These are phyloP conservation scores for Gymnarchus niloticus DNA, from an alignment of 2,113 vertebrate genomes.

Conservation along the genomic window DNA sequence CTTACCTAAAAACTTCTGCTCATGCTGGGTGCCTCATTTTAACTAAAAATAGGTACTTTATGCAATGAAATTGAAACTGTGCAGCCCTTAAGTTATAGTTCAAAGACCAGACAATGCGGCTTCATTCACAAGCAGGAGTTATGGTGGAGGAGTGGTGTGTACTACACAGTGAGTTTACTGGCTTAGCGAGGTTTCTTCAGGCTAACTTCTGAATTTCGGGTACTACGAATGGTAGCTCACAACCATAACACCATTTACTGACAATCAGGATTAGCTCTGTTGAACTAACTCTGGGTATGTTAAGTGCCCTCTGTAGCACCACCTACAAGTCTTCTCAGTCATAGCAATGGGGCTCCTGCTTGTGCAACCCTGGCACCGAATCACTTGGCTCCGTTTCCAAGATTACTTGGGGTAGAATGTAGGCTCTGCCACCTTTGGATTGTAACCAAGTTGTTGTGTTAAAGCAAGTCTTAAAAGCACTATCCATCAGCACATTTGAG, in stretches of 20 bases:
- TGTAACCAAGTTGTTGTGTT: background rate
- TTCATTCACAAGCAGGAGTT: background rate
- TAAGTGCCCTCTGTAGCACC: too few species aligned
- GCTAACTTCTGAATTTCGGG: too few species aligned
- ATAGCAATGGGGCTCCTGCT: background rate
- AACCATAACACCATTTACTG: too few species aligned
- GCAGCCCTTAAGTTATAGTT: background rate
- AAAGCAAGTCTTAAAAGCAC: background rate
- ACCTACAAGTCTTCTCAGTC: background rate
- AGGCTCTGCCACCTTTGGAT: background rate
- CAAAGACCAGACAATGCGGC: background rate
- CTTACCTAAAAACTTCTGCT: background rate
- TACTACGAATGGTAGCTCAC: too few species aligned
- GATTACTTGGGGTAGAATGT: background rate
- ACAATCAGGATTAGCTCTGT: too few species aligned
- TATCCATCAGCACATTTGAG: slow-evolving; percentile 8
- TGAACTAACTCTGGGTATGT: too few species aligned
- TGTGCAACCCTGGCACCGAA: background rate
- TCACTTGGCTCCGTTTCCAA: background rate
- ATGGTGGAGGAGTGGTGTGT: too few species aligned
- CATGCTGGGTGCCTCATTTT: background rate
- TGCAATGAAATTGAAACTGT: background rate
- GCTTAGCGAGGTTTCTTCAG: too few species aligned
- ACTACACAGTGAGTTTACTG: too few species aligned
- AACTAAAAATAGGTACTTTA: background rate